A percentile compares a stretch with the other conserved stretches of the same genome.
These are phyloP conservation scores for Scolopax rusticola DNA, from an alignment of 2,797 vertebrate species.

Conservation along the genomic window DNA sequence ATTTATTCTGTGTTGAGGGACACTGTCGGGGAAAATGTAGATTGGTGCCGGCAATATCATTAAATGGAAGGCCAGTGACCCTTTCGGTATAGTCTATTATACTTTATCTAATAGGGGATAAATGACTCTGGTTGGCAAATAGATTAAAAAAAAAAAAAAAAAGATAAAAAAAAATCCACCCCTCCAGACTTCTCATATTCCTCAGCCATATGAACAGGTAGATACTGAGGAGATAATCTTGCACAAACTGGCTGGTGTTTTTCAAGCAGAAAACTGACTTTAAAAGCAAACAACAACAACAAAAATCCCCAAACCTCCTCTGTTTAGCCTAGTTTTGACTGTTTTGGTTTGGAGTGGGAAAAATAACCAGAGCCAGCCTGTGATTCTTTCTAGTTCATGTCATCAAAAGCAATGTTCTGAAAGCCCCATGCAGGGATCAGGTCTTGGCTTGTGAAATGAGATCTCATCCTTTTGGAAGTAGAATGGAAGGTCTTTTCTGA, in stretches of 20 bases:
- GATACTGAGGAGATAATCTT: not conserved
- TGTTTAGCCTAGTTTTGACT: not conserved
- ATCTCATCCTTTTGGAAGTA: not conserved
- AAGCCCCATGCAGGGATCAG: not conserved
- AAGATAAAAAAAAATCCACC: fast-evolving
- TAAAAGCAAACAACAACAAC: not conserved
- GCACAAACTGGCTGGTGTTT: slow-evolving; percentile 36
- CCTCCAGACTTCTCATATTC: not conserved
- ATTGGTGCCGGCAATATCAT: slow-evolving; percentile 84
- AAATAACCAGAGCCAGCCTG: not conserved
- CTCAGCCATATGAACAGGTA: slow-evolving; percentile 32
- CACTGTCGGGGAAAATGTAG: slow-evolving; percentile 83
- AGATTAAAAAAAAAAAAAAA: slow-evolving; percentile 66
- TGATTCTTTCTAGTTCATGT: not conserved
- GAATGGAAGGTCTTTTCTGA: not conserved
- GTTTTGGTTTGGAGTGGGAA: not conserved
- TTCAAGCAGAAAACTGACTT: slow-evolving; percentile 3
- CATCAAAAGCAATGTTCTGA: not conserved
- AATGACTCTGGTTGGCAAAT: slow-evolving; percentile 83
- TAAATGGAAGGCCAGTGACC: slow-evolving; percentile 86
- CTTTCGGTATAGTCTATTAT: slow-evolving; percentile 82
- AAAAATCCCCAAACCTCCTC: not conserved
- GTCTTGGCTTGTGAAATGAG: not conserved
- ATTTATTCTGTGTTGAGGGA: slow-evolving; percentile 84
- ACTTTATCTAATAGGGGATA: slow-evolving; percentile 88